Percentiles rank a stretch among this genome's conserved stretches.
Evolutionary conservation across 2,888 invertebrate species (phyloP).

Genomic region (Morpho achilles): DNA sequence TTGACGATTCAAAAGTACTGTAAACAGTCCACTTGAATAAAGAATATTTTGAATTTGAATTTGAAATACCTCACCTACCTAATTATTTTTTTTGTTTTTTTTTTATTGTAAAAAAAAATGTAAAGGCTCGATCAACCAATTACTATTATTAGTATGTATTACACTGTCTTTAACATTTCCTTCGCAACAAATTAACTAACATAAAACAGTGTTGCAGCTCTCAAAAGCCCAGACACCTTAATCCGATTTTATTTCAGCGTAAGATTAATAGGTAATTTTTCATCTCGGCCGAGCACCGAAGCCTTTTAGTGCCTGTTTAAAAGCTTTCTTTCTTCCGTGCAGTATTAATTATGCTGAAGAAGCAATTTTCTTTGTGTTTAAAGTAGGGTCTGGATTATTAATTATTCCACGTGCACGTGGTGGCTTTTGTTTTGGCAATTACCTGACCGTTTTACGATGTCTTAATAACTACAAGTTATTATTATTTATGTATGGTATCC

Average conservation of each 20-base stretch:
- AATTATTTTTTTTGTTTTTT: too few relatives aligned
- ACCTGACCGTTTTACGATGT: constrained; percentile 1
- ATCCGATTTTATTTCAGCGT: constrained; percentile 18
- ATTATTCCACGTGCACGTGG: constrained; percentile 19
- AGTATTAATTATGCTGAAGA: constrained; percentile 27
- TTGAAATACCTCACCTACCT: too few relatives aligned
- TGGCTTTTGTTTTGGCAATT: constrained; percentile 8
- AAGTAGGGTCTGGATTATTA: constrained; percentile 16
- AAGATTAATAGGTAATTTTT: constrained; percentile 21
- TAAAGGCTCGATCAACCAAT: too few relatives aligned
- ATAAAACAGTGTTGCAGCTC: background rate
- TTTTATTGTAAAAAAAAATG: too few relatives aligned
- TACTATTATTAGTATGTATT: too few relatives aligned
- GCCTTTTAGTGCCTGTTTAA: constrained; percentile 23
- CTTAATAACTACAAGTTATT: background rate
- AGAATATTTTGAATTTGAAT: too few relatives aligned
- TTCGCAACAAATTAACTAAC: too few relatives aligned
- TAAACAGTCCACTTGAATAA: too few relatives aligned
- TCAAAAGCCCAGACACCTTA: constrained; percentile 3
- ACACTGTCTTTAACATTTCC: too few relatives aligned
- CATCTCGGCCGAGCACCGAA: constrained; percentile 16
- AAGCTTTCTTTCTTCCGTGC: constrained; percentile 19
- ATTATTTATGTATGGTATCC: too few relatives aligned
- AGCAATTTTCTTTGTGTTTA: constrained; percentile 25
- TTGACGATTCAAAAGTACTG: too few relatives aligned